Percentiles rank a stretch among this genome's conserved stretches.
phyloP scores from a whole-genome alignment of 2,113 vertebrate species.

The Egretta garzetta region DNA sequence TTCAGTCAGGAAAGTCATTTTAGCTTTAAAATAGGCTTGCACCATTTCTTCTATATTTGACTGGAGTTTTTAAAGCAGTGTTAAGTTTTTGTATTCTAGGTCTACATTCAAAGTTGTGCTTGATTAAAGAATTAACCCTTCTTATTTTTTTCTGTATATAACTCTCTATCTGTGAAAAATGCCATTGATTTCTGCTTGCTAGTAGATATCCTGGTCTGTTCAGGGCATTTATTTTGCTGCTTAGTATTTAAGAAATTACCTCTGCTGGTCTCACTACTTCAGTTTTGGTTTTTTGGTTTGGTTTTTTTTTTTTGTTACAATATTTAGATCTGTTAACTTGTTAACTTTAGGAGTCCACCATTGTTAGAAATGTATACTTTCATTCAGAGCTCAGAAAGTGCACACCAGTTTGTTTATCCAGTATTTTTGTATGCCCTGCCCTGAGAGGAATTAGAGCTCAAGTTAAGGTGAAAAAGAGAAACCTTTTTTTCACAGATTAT shows the following conservation, averaged over 20 bases:
- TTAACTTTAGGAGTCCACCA: background rate
- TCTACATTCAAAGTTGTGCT: background rate
- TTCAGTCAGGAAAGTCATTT: slow-evolving; percentile 53
- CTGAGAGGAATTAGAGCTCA: background rate
- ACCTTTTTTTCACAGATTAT: background rate
- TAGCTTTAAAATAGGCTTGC: slow-evolving; percentile 48
- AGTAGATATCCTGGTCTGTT: background rate
- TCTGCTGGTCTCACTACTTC: background rate
- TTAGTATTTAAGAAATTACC: background rate
- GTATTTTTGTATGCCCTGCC: background rate
- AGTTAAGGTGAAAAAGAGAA: background rate
- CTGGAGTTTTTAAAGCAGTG: background rate
- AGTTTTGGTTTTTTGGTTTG: background rate
- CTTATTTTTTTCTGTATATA: background rate
- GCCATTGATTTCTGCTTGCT: background rate
- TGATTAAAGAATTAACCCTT: background rate
- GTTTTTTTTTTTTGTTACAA: background rate
- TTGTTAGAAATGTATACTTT: background rate
- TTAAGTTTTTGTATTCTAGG: background rate
- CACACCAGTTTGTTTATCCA: background rate
- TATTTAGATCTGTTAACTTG: background rate
- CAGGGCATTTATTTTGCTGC: background rate
- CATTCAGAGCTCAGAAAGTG: background rate
- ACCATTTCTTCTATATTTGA: background rate
- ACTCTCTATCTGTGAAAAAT: background rate